A percentile compares a stretch with the other conserved stretches of the same genome.
Conservation (phyloP, 92 coral and sea anemone species). For the Meandrina meandrites region DNA sequence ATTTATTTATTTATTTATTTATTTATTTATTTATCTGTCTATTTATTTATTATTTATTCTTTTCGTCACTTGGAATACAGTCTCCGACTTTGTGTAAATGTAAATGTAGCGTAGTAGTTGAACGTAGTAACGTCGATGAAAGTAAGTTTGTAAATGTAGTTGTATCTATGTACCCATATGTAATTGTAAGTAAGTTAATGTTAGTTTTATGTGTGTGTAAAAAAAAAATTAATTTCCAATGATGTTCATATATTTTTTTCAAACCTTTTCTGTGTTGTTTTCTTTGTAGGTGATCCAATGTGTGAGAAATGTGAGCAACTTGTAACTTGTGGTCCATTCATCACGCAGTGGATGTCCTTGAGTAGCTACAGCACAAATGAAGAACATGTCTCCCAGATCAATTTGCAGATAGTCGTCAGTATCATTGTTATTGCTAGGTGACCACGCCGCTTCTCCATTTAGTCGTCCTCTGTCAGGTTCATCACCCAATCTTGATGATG, state of each 20-base stretch:
- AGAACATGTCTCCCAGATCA: slow-evolving; percentile 24
- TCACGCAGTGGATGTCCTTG: slow-evolving; percentile 25
- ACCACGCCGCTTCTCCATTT: slow-evolving; percentile 10
- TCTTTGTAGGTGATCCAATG: neutral
- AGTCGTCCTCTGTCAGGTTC: slow-evolving; percentile 34
- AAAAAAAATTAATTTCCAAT: no score
- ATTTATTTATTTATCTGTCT: no score
- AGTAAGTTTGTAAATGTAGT: no score
- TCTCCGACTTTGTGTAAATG: no score
- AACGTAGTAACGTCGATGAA: no score
- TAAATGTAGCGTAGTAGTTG: no score
- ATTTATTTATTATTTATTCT: no score
- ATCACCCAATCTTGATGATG: neutral
- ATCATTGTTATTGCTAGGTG: neutral
- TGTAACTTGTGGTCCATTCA: slow-evolving; percentile 34
- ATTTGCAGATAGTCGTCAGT: slow-evolving; percentile 29
- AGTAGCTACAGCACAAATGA: slow-evolving; percentile 44
- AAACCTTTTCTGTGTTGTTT: neutral
- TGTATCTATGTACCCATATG: no score
- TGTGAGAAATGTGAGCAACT: neutral
- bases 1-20: no score
- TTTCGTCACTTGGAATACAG: no score
- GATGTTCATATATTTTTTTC: neutral
- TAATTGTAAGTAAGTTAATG: no score
- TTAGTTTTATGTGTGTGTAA: no score